These are phyloP conservation scores for Eueremaeus valkanovi DNA, from an alignment of 2,888 invertebrate species.

Conservation along the genomic window DNA sequence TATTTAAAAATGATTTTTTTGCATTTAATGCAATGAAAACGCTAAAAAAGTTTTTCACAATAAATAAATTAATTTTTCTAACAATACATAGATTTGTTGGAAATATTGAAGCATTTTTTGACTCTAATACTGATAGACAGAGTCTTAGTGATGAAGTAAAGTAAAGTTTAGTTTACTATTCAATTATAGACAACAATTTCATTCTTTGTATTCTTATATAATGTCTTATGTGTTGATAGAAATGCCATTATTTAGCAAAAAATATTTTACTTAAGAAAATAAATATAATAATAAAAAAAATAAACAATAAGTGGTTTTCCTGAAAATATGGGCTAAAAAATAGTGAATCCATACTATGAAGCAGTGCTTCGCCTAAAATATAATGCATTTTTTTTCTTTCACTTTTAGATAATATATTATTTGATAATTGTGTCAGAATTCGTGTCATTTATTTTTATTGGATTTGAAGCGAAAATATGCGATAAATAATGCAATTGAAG, in stretches of 20 bases:
- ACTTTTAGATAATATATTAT: neutral
- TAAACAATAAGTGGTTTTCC: slow-evolving; percentile 18
- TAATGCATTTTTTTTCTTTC: neutral
- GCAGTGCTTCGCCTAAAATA: neutral
- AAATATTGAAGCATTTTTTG: no score
- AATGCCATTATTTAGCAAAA: slow-evolving; percentile 4
- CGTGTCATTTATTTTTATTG: slow-evolving; percentile 3
- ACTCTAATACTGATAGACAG: no score
- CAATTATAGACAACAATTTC: neutral
- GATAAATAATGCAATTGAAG: no score
- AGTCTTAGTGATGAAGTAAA: neutral
- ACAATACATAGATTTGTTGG: no score
- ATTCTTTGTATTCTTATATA: neutral
- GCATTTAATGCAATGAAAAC: no score
- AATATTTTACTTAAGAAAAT: neutral
- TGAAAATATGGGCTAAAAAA: slow-evolving; percentile 27
- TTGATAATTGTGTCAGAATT: neutral
- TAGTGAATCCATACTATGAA: neutral
- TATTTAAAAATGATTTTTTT: no score
- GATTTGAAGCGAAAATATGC: no score
- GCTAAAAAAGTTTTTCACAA: no score
- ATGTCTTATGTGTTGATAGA: neutral
- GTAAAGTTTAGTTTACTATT: neutral
- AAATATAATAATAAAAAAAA: slow-evolving; percentile 12
- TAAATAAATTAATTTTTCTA: no score